Evolutionary conservation across 2,113 vertebrate genomes (phyloP), one percentile per base, ranked within the genome.

Genomic region (Jaculus jaculus): DNA sequence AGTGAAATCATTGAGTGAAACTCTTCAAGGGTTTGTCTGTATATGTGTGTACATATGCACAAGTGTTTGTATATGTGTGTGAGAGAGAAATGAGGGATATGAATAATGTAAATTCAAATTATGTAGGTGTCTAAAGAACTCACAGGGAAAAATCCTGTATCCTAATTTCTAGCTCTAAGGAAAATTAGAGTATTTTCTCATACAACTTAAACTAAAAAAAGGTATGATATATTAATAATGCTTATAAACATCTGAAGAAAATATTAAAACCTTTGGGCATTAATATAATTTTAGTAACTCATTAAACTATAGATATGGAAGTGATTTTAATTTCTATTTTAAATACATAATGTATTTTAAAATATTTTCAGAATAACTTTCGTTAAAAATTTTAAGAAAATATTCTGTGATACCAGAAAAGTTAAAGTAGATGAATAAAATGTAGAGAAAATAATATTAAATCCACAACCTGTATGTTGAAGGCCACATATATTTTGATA

Each of bases 341-440:
- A 78, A 12, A 15, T 51, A 47, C 15, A 17, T 30, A 73, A 24
- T 80, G 77, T 71, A 81, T 80, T 95, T 93, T 42, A 91, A 72
- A 61, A 68, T 72, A 30, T 60, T 92, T 94, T 92, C 34, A 94
- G 66, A 92, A 68, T 77, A 80, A 65, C 4, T 66, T 84, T 88
- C 2, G 84, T 81, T 93, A 81, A 72, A 26, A 71, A 28, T 66
- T 71, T 82, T 42, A 89, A 63, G 78, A 79, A 93, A 89, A 81
- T 87, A 66, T 42, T 65, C 71, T 72, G 51, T 71, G 61, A 26
- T 26, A 20, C 58, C 84, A 84, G 21, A 60, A 78, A 88, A 81
- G 60, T 90, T 34, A 60, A 51, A 92, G 21, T 24, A 87, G 17
- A 61, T 51, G 28, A 32, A 47, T 1, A 34, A 68, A 75, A 47